A percentile compares a stretch with the other conserved stretches of the same genome.
Conservation (phyloP, 2,113 vertebrate species). For the Eclectus roratus region DNA sequence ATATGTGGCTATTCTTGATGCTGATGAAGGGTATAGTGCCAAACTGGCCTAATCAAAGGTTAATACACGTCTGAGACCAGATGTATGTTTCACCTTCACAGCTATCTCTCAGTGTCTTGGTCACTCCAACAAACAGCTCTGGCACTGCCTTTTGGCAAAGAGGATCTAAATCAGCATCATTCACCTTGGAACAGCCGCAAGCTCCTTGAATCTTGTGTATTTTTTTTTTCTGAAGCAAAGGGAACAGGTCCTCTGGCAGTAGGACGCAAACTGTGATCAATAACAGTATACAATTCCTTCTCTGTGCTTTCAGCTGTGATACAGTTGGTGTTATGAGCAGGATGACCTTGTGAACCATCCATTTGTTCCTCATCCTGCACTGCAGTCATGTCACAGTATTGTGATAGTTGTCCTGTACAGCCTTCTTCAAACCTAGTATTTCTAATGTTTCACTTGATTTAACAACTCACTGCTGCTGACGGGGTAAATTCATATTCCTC, state of each 20-base stretch:
- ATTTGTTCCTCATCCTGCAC: background rate
- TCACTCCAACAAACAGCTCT: conserved; percentile 52
- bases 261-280: background rate
- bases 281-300: background rate
- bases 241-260: background rate
- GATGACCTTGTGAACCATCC: background rate
- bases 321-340: background rate
- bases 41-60: conserved; percentile 24
- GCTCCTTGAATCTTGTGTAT: conserved; percentile 22
- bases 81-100: conserved; percentile 62
- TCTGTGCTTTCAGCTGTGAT: background rate
- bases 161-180: conserved; percentile 59
- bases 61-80: conserved; percentile 4
- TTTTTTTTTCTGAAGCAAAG: background rate
- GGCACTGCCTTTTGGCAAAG: conserved; percentile 60
- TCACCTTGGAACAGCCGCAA: conserved; percentile 50
- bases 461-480: background rate
- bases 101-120: conserved; percentile 49
- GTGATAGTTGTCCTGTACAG: background rate
- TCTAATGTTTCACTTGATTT: background rate
- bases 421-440: background rate
- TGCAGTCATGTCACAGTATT: background rate
- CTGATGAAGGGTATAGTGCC: conserved; percentile 40
- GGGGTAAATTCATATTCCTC: background rate
- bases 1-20: background rate